Conservation (phyloP, 1,140 invertebrate species). For the Hermatobates lingyangjiaoensis region DNA sequence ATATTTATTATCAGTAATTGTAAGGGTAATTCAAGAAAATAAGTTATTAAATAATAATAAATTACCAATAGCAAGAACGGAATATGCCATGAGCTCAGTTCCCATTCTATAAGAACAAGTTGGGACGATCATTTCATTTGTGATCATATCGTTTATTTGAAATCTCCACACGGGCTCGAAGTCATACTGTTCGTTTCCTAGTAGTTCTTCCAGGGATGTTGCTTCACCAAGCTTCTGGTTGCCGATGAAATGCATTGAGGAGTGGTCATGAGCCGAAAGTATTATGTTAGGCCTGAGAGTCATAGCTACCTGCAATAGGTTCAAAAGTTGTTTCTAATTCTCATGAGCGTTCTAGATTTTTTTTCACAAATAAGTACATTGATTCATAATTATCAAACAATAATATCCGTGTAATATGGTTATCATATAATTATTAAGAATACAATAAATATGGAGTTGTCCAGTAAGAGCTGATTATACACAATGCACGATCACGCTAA, state of each 20-base stretch:
- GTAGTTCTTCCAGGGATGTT: slow-evolving; percentile 11
- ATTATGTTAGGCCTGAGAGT: slow-evolving; percentile 54
- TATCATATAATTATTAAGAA: too few species aligned
- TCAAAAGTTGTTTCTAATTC: too few species aligned
- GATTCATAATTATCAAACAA: too few species aligned
- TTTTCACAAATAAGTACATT: too few species aligned
- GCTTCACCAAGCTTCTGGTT: slow-evolving; percentile 14
- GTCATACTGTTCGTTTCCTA: slow-evolving; percentile 20
- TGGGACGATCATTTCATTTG: slow-evolving; percentile 69
- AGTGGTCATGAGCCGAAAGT: slow-evolving; percentile 70
- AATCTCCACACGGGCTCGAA: slow-evolving; percentile 20
- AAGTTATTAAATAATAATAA: not conserved
- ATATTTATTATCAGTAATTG: slow-evolving; percentile 2
- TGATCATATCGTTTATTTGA: slow-evolving; percentile 4
- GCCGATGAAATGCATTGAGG: slow-evolving; percentile 32
- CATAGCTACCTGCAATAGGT: slow-evolving; percentile 36
- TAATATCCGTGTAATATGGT: too few species aligned
- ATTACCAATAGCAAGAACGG: slow-evolving; percentile 61
- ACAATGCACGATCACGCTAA: too few species aligned
- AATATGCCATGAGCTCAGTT: slow-evolving; percentile 60
- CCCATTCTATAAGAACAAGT: slow-evolving; percentile 93
- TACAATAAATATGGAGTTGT: too few species aligned
- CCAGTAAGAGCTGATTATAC: too few species aligned
- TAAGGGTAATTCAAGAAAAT: not conserved
- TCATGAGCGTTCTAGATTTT: too few species aligned